phyloP scores from a whole-genome alignment of 2,797 vertebrate species.

The Mallotus villosus region DNA sequence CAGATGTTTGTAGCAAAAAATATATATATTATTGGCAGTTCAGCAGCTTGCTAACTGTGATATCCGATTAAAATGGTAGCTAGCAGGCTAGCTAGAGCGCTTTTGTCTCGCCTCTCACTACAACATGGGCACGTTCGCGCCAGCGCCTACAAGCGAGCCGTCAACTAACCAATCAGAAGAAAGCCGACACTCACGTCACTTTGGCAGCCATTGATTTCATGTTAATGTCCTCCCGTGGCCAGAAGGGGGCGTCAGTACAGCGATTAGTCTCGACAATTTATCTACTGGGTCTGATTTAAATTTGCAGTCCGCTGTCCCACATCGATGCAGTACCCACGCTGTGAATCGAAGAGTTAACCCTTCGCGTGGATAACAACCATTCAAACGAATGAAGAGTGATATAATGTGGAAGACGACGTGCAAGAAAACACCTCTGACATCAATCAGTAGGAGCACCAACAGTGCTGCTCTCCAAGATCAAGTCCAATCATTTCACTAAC shows the following conservation, averaged over 20 bases:
- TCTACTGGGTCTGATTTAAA: background rate
- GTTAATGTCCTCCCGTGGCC: background rate
- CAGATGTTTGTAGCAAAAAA: background rate
- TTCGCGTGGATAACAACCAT: too few species aligned
- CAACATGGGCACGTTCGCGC: conserved; percentile 56
- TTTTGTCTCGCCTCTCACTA: conserved; percentile 48
- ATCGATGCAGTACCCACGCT: too few species aligned
- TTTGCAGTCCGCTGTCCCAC: too few species aligned
- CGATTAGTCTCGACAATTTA: background rate
- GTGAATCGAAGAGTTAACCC: too few species aligned
- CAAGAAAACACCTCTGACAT: too few species aligned
- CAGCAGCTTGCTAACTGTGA: background rate
- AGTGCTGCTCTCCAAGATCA: too few species aligned
- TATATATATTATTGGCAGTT: background rate
- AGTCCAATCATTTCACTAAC: too few species aligned
- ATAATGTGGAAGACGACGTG: too few species aligned
- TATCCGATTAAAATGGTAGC: too few species aligned
- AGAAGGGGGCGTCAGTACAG: background rate
- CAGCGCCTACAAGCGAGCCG: conserved; percentile 45
- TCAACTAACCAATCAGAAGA: conserved; percentile 34
- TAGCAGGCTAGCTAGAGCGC: conserved; percentile 6
- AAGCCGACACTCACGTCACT: background rate
- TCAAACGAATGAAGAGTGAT: too few species aligned
- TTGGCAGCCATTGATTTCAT: background rate
- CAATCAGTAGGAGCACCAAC: too few species aligned